phyloP scores from a whole-genome alignment of 2,888 invertebrate genomes.

The Drosophila rellima region DNA sequence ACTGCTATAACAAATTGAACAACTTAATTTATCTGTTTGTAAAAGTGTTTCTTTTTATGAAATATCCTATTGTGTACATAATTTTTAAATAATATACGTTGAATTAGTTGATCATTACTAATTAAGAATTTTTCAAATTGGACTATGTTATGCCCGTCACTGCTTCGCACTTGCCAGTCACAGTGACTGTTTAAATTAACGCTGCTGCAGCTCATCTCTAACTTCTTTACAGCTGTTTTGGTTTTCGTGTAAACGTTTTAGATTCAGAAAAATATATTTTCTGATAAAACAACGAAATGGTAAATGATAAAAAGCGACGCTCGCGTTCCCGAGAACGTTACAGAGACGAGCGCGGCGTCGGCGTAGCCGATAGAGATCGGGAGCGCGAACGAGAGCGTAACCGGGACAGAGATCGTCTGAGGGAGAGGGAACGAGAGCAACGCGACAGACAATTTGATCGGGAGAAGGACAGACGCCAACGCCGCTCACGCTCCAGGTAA shows the following conservation, averaged over 20 bases:
- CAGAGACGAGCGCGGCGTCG: constrained; percentile 59
- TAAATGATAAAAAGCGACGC: constrained; percentile 87
- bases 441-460: constrained; percentile 62
- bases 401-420: constrained; percentile 59
- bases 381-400: constrained; percentile 55
- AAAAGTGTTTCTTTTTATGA: background rate
- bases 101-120: background rate
- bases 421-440: constrained; percentile 52
- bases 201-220: constrained; percentile 39
- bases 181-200: constrained; percentile 17
- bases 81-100: too few species aligned
- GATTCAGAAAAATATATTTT: constrained; percentile 1
- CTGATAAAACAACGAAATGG: constrained; percentile 71
- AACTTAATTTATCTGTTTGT: background rate
- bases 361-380: constrained; percentile 63
- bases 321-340: constrained; percentile 86
- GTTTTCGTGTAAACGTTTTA: constrained; percentile 50
- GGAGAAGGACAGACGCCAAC: constrained; percentile 70
- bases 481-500: constrained; percentile 79
- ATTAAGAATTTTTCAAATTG: background rate
- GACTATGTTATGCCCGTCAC: background rate
- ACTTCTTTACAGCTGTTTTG: constrained; percentile 38
- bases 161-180: background rate
- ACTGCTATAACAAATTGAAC: too few species aligned
- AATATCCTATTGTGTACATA: background rate